Percentiles rank a stretch among this genome's conserved stretches.
phyloP scores from a whole-genome alignment of 2,888 invertebrate species.

The Tenthredo amoena region DNA sequence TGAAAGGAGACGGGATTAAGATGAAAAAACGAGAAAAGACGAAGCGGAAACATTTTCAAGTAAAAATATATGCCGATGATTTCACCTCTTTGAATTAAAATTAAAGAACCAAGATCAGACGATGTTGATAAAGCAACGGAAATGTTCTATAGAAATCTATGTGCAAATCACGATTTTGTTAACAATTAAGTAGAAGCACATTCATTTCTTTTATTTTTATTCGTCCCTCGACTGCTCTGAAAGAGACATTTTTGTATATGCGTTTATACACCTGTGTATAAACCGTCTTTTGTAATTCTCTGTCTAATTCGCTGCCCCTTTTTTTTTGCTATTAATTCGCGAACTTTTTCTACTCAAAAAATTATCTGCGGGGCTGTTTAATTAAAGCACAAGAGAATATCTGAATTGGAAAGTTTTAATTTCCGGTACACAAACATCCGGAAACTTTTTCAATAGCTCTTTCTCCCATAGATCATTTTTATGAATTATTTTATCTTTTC shows the following conservation, averaged over 20 bases:
- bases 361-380: background rate
- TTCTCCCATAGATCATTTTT: background rate
- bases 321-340: background rate
- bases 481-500: background rate
- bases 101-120: background rate
- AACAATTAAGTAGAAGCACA: background rate
- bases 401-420: background rate
- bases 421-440: background rate
- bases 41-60: background rate
- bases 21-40: background rate
- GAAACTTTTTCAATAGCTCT: conserved; percentile 29
- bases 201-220: background rate
- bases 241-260: background rate
- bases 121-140: background rate
- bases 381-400: conserved; percentile 18
- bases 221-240: background rate
- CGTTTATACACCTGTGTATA: background rate
- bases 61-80: background rate
- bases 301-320: background rate
- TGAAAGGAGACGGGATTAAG: background rate
- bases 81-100: background rate
- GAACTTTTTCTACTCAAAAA: background rate
- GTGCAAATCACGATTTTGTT: background rate
- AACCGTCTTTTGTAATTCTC: background rate
- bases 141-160: background rate